phyloP scores from a whole-genome alignment of 2,113 vertebrate species.

The Eptesicus fuscus region DNA sequence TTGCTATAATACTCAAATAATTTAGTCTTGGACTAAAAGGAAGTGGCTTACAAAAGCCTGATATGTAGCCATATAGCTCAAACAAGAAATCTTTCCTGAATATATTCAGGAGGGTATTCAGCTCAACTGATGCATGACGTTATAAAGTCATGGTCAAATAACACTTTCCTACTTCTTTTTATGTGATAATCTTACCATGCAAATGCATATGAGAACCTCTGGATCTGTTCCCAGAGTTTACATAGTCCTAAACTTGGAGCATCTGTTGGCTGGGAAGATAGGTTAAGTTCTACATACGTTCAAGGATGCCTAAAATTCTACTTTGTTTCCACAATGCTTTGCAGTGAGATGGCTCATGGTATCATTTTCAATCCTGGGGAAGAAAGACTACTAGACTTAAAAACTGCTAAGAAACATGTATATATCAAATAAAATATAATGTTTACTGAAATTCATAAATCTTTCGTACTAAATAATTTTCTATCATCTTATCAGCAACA shows the following conservation, averaged over 20 bases:
- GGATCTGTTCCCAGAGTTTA: slow-evolving; percentile 38
- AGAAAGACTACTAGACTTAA: slow-evolving; percentile 1
- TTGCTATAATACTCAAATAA: slow-evolving; percentile 30
- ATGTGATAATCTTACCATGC: slow-evolving; percentile 6
- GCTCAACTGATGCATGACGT: slow-evolving; percentile 28
- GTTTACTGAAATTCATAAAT: slow-evolving; percentile 23
- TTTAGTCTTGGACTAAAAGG: slow-evolving; percentile 35
- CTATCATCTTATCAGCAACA: background rate
- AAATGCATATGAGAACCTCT: slow-evolving; percentile 40
- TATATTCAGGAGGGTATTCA: background rate
- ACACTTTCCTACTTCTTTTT: slow-evolving; percentile 51
- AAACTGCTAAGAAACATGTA: background rate
- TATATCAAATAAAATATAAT: slow-evolving; percentile 21
- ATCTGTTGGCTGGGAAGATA: background rate
- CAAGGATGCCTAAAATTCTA: slow-evolving; percentile 29
- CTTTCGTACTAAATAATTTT: slow-evolving; percentile 6
- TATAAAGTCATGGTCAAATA: slow-evolving; percentile 44
- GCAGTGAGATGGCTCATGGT: background rate
- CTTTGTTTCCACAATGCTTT: slow-evolving; percentile 7
- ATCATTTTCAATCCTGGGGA: background rate
- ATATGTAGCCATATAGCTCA: background rate
- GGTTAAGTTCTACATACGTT: background rate
- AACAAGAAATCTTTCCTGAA: slow-evolving; percentile 41
- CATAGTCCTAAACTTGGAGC: slow-evolving; percentile 9
- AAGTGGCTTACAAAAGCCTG: slow-evolving; percentile 46